A percentile compares a stretch with the other conserved stretches of the same genome.
Evolutionary conservation across 2,888 invertebrate species (phyloP).

Genomic region (Piscicola geometra): DNA sequence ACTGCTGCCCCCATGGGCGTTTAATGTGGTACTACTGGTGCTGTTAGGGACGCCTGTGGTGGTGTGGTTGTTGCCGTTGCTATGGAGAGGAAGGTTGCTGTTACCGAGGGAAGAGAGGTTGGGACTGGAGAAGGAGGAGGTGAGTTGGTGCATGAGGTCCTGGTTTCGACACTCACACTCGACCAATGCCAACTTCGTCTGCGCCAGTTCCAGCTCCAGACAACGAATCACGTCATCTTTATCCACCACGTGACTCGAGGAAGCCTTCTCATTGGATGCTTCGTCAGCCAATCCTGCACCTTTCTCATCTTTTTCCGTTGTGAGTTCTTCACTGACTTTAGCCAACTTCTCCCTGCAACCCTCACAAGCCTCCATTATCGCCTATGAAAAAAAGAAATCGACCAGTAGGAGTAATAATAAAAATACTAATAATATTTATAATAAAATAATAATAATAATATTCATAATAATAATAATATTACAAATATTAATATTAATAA

Average conservation of each 20-base stretch:
- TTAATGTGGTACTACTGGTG: background rate
- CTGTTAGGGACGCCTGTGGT: background rate
- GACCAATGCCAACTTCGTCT: slow-evolving; percentile 91
- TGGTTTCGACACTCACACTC: slow-evolving; percentile 94
- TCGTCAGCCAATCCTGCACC: slow-evolving; percentile 47
- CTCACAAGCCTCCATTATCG: slow-evolving; percentile 34
- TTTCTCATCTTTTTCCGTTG: slow-evolving; percentile 42
- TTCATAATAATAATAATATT: too few relatives aligned
- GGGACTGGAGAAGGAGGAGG: slow-evolving; percentile 56
- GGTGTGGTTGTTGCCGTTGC: too few relatives aligned
- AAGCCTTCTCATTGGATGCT: slow-evolving; percentile 46
- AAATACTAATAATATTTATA: too few relatives aligned
- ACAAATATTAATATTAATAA: too few relatives aligned
- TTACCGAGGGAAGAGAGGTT: background rate
- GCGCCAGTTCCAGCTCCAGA: slow-evolving; percentile 88
- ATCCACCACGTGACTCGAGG: slow-evolving; percentile 47
- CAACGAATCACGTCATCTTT: slow-evolving; percentile 61
- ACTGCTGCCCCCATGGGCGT: background rate
- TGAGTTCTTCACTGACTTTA: slow-evolving; percentile 48
- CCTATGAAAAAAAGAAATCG: slow-evolving; percentile 25
- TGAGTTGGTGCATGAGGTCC: slow-evolving; percentile 80
- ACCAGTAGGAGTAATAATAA: background rate
- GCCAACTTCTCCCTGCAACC: slow-evolving; percentile 48
- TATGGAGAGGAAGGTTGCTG: too few relatives aligned
- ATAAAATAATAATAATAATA: too few relatives aligned